Evolutionary conservation across 2,888 invertebrate genomes (phyloP), one percentile per base, ranked within the genome.

Genomic region (Cynaeus angustus): DNA sequence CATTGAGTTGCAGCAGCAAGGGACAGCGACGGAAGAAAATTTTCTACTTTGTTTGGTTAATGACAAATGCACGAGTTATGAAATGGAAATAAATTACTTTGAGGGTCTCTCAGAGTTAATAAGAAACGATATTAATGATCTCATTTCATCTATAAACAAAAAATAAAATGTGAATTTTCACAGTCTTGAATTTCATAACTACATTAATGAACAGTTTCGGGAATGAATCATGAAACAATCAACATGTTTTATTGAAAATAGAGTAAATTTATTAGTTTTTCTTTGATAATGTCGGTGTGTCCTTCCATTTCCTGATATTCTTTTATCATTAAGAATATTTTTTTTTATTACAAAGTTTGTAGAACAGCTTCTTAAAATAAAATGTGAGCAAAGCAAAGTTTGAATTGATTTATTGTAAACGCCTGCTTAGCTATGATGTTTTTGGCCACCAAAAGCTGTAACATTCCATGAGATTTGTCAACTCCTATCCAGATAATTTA

Each of bases 381-480:
- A 33, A 33, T 56, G 56, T 38, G 46, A 58, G 48, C 37, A 37
- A 66, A 41, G 13, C 28, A 59, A 33, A 41, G 3, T 12, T 12
- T n/a, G 3, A 41, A 59, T 14, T 59, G 67, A 67, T 67, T 67
- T 67, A 67, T 59, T 43, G 28, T 43, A 8, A 13, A 37, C 56
- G 58, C 50, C 62, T 68, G 61, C 55, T 55, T 12, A 50, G 43
- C 68, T 61, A 62, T 68, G 61, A 68, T 62, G 52, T 50, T 30
- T 68, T 38, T 52, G 68, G 59, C 56, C 59, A 48, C 45, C 45
- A 68, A 13, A 64, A 64, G 46, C 62, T 37, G 37, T 33, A 56
- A 13, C 68, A 64, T 68, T 68, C 68, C 64, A 12, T 48, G 64
- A 68, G 56, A 68, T 68, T 56, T 43, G 68, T 68, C 58, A 52